A percentile compares a stretch with the other conserved stretches of the same genome.
These are phyloP conservation scores for Numenius arquata DNA, from an alignment of 2,113 vertebrate species.

Conservation along the genomic window DNA sequence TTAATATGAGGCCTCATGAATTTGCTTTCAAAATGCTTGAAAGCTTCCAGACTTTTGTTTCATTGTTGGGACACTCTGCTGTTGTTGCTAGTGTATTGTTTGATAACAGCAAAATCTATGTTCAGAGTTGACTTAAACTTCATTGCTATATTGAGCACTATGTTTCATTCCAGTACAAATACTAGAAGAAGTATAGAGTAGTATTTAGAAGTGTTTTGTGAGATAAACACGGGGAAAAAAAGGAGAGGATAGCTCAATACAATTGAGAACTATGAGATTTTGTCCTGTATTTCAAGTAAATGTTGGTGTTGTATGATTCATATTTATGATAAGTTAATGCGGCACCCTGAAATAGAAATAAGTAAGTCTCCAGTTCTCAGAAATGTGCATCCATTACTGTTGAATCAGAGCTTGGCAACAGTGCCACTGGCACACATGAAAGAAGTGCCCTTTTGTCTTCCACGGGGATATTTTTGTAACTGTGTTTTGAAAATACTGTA, in stretches of 20 bases:
- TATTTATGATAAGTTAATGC: conserved; percentile 12
- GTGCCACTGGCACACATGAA: not conserved
- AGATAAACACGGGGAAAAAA: not conserved
- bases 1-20: not conserved
- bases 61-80: not conserved
- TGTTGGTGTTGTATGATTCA: not conserved
- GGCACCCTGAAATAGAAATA: not conserved
- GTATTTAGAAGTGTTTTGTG: not conserved
- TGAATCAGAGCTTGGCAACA: conserved; percentile 17
- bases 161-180: not conserved
- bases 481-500: not conserved
- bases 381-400: not conserved
- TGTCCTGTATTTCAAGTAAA: not conserved
- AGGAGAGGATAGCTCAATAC: not conserved
- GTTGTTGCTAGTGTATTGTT: not conserved
- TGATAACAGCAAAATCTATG: not conserved
- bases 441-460: not conserved
- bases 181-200: not conserved
- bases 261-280: not conserved
- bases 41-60: conserved; percentile 11
- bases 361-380: not conserved
- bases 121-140: not conserved
- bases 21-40: not conserved
- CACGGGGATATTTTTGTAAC: not conserved
- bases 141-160: not conserved